Conservation (phyloP, 1,140 invertebrate genomes). For the Nautilus pompilius region DNA sequence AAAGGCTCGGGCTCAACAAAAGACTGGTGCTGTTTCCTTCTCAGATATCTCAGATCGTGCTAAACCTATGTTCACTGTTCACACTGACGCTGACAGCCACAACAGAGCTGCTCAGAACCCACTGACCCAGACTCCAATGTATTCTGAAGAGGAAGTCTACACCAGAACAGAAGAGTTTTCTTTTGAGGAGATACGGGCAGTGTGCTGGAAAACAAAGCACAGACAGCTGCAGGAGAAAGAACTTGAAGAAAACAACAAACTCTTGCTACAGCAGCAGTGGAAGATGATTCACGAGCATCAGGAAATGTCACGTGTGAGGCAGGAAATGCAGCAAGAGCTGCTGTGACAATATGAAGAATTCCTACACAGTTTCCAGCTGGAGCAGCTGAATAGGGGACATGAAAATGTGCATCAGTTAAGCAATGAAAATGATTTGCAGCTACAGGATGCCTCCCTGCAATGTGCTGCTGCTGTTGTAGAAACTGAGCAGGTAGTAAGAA, state of each 20-base stretch:
- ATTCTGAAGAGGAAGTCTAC: constrained; percentile 58
- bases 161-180: constrained; percentile 58
- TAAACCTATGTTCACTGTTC: too few species aligned
- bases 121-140: constrained; percentile 51
- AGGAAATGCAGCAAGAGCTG: neutral
- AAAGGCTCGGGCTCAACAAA: constrained; percentile 37
- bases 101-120: constrained; percentile 26
- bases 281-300: neutral
- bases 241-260: constrained; percentile 17
- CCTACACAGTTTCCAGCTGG: too few species aligned
- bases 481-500: too few species aligned
- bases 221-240: constrained; percentile 22
- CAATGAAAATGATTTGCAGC: too few species aligned
- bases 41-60: too few species aligned
- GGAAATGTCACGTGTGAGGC: neutral
- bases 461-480: too few species aligned
- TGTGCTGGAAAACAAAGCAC: constrained; percentile 31
- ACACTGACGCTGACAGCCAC: too few species aligned
- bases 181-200: constrained; percentile 61
- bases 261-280: neutral
- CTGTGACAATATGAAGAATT: too few species aligned
- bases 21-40: too few species aligned
- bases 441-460: too few species aligned
- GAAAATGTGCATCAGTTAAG: too few species aligned
- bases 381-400: too few species aligned